Conservation (phyloP, 2,797 vertebrate genomes). For the Rhinatrema bivittatum region DNA sequence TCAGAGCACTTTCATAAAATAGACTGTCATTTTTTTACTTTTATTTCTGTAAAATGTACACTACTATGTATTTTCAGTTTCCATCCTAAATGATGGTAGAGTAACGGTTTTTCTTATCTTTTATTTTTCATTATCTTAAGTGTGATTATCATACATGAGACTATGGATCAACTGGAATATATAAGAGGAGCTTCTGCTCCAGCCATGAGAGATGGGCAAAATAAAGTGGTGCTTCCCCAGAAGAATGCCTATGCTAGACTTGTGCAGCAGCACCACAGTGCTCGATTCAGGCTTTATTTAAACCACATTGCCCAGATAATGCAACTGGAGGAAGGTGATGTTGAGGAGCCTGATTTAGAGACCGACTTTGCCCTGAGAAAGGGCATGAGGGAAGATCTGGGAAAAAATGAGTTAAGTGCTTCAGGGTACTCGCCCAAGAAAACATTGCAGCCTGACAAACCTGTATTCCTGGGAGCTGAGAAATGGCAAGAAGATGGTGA, state of each 20-base stretch:
- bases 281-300: slow-evolving; percentile 63
- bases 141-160: slow-evolving; percentile 4
- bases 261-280: slow-evolving; percentile 71
- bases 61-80: neutral
- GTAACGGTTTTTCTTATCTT: too few species aligned
- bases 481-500: slow-evolving; percentile 28
- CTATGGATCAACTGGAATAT: slow-evolving; percentile 61
- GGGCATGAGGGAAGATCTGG: slow-evolving; percentile 39
- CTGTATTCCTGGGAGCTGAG: slow-evolving; percentile 46
- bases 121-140: slow-evolving; percentile 23
- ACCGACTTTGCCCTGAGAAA: slow-evolving; percentile 39
- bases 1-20: too few species aligned
- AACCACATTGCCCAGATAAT: slow-evolving; percentile 60
- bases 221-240: slow-evolving; percentile 41
- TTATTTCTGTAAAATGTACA: neutral
- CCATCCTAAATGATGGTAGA: too few species aligned
- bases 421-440: slow-evolving; percentile 39
- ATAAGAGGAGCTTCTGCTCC: slow-evolving; percentile 34
- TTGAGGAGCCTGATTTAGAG: slow-evolving; percentile 13
- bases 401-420: slow-evolving; percentile 49
- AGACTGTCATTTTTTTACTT: neutral
- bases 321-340: slow-evolving; percentile 41
- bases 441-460: slow-evolving; percentile 43
- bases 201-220: slow-evolving; percentile 44
- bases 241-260: slow-evolving; percentile 76